These are phyloP conservation scores for Semnornis frantzii DNA, from an alignment of 2,113 vertebrate genomes.

Conservation along the genomic window DNA sequence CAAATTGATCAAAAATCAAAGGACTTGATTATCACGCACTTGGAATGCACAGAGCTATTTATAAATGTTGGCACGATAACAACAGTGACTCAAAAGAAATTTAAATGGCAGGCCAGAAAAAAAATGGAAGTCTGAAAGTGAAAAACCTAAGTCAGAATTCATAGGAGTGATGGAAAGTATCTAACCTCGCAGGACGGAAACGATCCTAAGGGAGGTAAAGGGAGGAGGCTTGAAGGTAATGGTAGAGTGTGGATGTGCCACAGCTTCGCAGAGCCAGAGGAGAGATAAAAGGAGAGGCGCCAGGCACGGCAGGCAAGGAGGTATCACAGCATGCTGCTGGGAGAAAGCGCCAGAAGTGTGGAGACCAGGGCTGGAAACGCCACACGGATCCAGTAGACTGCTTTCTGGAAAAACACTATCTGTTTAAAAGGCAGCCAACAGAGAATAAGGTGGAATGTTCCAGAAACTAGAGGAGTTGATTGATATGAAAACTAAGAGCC, in stretches of 20 bases:
- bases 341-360: not conserved
- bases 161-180: not conserved
- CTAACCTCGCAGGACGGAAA: not conserved
- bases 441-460: not conserved
- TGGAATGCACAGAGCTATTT: conserved; percentile 19
- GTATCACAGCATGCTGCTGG: not conserved
- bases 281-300: not conserved
- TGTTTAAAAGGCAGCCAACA: not conserved
- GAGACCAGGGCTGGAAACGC: not conserved
- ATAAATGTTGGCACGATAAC: conserved; percentile 27
- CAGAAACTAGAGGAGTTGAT: not conserved
- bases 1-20: conserved; percentile 41
- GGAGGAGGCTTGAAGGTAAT: not conserved
- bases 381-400: not conserved
- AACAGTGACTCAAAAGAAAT: conserved; percentile 44
- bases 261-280: not conserved
- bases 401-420: not conserved
- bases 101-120: conserved; percentile 10
- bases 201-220: not conserved
- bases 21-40: conserved; percentile 21
- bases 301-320: not conserved
- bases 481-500: not conserved
- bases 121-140: not conserved
- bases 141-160: conserved; percentile 10
- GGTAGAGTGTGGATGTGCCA: not conserved